A percentile compares a stretch with the other conserved stretches of the same genome.
Conservation (phyloP, 2,888 invertebrate species). For the Spatulosminthurus flaviceps region DNA sequence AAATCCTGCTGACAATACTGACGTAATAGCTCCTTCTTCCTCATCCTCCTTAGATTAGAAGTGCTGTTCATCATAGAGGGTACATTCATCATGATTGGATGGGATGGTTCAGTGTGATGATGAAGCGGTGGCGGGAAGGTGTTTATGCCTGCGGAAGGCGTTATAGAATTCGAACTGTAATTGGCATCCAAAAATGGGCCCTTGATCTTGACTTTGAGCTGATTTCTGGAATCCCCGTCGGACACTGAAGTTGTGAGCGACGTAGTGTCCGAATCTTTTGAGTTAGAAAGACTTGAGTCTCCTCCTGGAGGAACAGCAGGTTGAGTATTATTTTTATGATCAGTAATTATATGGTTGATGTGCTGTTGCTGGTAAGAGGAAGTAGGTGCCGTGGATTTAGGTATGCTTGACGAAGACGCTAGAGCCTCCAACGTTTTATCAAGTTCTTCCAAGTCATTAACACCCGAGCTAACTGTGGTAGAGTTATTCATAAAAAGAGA, state of each 20-base stretch:
- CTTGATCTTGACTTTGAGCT: constrained; percentile 89
- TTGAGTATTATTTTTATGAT: constrained; percentile 32
- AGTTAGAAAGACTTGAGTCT: constrained; percentile 46
- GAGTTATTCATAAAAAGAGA: constrained; percentile 49
- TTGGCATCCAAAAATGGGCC: constrained; percentile 84
- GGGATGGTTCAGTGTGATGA: constrained; percentile 43
- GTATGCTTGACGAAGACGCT: constrained; percentile 29
- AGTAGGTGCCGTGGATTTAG: background rate
- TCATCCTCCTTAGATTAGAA: constrained; percentile 83
- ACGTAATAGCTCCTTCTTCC: constrained; percentile 86
- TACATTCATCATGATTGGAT: constrained; percentile 47
- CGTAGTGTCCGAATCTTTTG: constrained; percentile 47
- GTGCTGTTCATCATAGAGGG: constrained; percentile 66
- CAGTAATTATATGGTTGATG: constrained; percentile 7
- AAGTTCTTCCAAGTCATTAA: constrained; percentile 72
- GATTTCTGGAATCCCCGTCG: constrained; percentile 77
- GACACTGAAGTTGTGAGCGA: constrained; percentile 30
- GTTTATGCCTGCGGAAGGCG: background rate
- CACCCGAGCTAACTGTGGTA: constrained; percentile 15
- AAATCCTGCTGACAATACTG: constrained; percentile 88
- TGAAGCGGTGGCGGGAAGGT: constrained; percentile 48
- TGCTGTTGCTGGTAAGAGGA: constrained; percentile 30
- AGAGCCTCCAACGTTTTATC: constrained; percentile 78
- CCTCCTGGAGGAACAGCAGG: constrained; percentile 41
- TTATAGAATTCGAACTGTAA: constrained; percentile 67